These are phyloP conservation scores for Thalpophila matura DNA, from an alignment of 2,888 invertebrate genomes.

Conservation along the genomic window DNA sequence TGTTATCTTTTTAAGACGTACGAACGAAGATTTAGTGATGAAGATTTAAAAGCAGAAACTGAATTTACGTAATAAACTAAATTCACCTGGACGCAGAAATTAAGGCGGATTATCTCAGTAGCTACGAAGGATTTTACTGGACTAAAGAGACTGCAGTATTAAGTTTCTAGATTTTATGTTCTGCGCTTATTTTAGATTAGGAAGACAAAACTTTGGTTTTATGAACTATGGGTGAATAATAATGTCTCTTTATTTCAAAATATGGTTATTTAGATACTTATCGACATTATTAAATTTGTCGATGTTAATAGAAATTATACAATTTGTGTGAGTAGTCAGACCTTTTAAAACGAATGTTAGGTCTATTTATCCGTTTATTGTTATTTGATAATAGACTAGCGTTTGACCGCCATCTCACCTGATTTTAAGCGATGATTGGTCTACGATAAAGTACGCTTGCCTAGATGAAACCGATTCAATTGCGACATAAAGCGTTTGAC, in stretches of 20 bases:
- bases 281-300: neutral
- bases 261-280: neutral
- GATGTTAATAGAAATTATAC: neutral
- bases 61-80: conserved; percentile 10
- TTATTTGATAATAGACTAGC: too few species aligned
- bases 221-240: neutral
- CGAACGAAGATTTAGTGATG: neutral
- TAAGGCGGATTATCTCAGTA: conserved; percentile 10
- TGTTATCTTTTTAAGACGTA: conserved; percentile 31
- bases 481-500: too few species aligned
- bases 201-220: neutral
- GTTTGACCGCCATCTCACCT: too few species aligned
- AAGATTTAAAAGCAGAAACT: conserved; percentile 10
- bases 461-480: too few species aligned
- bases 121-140: neutral
- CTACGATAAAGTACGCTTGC: too few species aligned
- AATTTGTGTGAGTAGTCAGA: neutral
- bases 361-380: neutral
- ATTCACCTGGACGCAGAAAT: conserved; percentile 6
- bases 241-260: neutral
- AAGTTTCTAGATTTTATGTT: neutral
- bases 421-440: too few species aligned
- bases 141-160: neutral
- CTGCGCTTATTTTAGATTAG: neutral
- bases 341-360: neutral